Evolutionary conservation across 2,888 invertebrate genomes (phyloP).

Genomic region (Acanthococcus lagerstroemiae): DNA sequence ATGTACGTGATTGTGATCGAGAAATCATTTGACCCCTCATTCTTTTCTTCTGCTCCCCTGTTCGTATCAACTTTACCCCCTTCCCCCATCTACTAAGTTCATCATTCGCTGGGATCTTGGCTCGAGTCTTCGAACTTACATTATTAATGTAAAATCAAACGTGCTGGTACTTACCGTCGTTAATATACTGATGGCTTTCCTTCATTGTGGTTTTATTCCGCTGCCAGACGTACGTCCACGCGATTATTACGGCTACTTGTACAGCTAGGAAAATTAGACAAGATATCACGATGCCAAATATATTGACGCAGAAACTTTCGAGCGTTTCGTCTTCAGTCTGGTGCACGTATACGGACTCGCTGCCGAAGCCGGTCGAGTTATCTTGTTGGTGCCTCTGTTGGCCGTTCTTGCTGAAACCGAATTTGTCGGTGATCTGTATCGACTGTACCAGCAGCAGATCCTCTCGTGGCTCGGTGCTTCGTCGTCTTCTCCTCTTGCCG

Average conservation of each 20-base stretch:
- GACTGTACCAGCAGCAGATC: conserved; percentile 80
- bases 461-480: conserved; percentile 49
- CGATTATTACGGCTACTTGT: conserved; percentile 75
- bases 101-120: too few species aligned
- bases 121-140: too few species aligned
- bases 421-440: conserved; percentile 86
- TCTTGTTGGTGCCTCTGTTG: conserved; percentile 42
- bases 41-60: too few species aligned
- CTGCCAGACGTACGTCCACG: conserved; percentile 83
- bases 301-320: conserved; percentile 55
- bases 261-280: conserved; percentile 75
- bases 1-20: too few species aligned
- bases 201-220: conserved; percentile 42
- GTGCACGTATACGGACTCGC: conserved; percentile 37
- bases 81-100: too few species aligned
- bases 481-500: conserved; percentile 45
- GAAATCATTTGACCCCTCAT: too few species aligned
- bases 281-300: conserved; percentile 71
- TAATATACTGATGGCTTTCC: conserved; percentile 31
- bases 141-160: too few species aligned
- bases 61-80: too few species aligned
- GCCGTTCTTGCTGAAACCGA: conserved; percentile 60
- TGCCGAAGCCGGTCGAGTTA: conserved; percentile 60
- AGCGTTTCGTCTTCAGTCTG: conserved; percentile 32
- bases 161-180: conserved; percentile 16